A percentile compares a stretch with the other conserved stretches of the same genome.
Conservation (phyloP, 1,140 invertebrate species). For the Papilio polyxenes region DNA sequence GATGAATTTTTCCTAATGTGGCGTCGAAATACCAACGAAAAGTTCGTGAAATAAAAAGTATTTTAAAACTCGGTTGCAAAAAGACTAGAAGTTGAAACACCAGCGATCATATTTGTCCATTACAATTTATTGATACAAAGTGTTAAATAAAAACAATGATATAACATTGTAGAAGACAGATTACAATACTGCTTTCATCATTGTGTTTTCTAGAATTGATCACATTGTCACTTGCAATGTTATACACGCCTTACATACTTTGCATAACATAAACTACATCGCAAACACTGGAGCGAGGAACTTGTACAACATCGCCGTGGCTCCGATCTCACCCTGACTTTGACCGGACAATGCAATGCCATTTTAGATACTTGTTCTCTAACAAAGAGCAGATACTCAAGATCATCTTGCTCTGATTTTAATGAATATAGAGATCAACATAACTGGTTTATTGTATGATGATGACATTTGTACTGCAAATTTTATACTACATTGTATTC, state of each 20-base stretch:
- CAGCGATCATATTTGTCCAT: not conserved
- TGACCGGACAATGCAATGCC: conserved; percentile 25
- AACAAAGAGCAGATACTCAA: conserved; percentile 7
- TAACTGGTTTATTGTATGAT: conserved; percentile 2
- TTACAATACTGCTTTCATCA: conserved; percentile 6
- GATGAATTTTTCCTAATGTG: too few species aligned
- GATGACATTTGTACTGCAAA: not conserved
- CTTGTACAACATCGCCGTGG: not conserved
- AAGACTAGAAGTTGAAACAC: not conserved
- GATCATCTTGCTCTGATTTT: conserved; percentile 7
- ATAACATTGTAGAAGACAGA: conserved; percentile 10
- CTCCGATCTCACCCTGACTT: conserved; percentile 11
- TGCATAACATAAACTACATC: conserved; percentile 15
- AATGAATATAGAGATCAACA: not conserved
- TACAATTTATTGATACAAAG: not conserved
- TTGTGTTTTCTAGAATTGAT: conserved; percentile 1
- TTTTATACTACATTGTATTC: not conserved
- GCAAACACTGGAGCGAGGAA: conserved; percentile 17
- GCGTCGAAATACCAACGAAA: too few species aligned
- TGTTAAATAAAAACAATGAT: not conserved
- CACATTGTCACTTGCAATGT: conserved; percentile 16
- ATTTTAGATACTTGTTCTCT: conserved; percentile 3
- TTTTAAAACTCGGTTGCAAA: not conserved
- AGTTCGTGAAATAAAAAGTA: too few species aligned
- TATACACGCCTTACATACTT: not conserved